Base-by-base conservation (phyloP, 2,797 vertebrate species). In the Oreochromis grahami region DNA sequence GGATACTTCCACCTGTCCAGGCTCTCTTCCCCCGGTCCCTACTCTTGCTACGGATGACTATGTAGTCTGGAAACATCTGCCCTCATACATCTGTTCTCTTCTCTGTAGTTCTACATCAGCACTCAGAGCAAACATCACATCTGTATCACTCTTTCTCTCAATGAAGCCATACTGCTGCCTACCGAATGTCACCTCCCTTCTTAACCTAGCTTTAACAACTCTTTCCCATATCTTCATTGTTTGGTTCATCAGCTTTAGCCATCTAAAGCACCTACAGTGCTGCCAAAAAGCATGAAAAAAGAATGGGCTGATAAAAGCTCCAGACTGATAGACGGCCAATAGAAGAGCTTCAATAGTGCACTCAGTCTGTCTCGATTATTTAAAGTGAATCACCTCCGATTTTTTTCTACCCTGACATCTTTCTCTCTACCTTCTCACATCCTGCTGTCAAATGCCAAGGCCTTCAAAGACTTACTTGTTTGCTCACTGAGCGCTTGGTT, bases 371-470 rank as follows among this genome's bases (percentile, higher is more conserved):
- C 76, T 85, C 24, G 65, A 68, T 81, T 82, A 79, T 80, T 29
- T 84, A 91, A 86, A 80, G 8, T 56, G 82, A 86, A 89, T 83
- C 17, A 56, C 58, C 74, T 58, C 45, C 1, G 36, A 63, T 43
- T 84, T 86, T 86, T 80, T 68, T 14, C 36, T 50, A 14, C 26
- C 19, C 34, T 77, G 21, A 7, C 76, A 82, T 77, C 53, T 21
- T 29, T 12, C 41, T 60, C 48, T 60, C 68, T 55, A n/a, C 50
- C 29, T 17, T 77, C 86, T 82, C 68, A 76, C 83, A 86, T 90
- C 91, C 90, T 91, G 85, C 77, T 79, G 80, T 87, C 81, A 84
- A 82, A 91, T 56, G 86, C 87, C 89, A 90, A 88, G 76, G 77
- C 82, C 78, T 77, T 87, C 63, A 87, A 89, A 93, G 83, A 90